These are phyloP conservation scores for Xenops minutus DNA, from an alignment of 2,797 vertebrate genomes.

Conservation along the genomic window DNA sequence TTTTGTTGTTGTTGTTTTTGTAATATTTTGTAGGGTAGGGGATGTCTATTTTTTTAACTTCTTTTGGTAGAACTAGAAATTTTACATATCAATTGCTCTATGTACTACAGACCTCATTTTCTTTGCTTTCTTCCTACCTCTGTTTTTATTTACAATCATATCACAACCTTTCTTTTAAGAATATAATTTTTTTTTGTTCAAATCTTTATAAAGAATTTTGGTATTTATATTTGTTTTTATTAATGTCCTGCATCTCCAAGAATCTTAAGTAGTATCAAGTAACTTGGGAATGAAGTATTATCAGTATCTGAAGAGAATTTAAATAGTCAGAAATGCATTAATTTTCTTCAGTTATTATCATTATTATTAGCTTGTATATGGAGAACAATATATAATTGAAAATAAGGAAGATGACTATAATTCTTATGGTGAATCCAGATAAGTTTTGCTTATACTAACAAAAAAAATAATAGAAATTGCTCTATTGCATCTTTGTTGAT, in stretches of 20 bases:
- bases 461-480: neutral
- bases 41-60: rapidly evolving
- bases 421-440: neutral
- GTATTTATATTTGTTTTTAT: neutral
- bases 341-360: neutral
- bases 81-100: neutral
- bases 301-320: neutral
- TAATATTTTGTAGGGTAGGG: rapidly evolving
- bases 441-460: neutral
- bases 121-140: neutral
- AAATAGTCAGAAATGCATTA: neutral
- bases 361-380: neutral
- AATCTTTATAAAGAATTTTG: neutral
- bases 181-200: neutral
- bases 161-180: neutral
- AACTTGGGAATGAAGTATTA: neutral
- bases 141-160: neutral
- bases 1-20: neutral
- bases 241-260: neutral
- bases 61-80: neutral
- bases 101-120: neutral
- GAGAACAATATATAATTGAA: neutral
- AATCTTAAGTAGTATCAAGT: neutral
- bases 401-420: neutral
- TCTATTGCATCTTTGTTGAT: neutral